Evolutionary conservation across 64 coral and sea anemone genomes (phyloP), one percentile per base, ranked within the genome.

Genomic region (Montipora cactus): DNA sequence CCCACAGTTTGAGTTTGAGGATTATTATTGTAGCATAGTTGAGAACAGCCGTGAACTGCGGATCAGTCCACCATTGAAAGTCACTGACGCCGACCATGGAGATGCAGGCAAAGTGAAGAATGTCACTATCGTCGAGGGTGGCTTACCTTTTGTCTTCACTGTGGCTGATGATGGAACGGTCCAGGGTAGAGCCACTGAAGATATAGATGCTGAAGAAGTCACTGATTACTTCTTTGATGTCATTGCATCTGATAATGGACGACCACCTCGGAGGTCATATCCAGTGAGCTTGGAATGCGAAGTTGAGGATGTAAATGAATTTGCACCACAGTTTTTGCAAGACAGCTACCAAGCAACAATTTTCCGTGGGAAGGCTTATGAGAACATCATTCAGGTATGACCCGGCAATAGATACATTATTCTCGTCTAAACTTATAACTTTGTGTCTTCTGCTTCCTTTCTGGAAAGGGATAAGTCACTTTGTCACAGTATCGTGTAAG

Each of bases 301-400:
- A 81, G 93, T 99, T 45, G 74, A 92, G 4, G 95, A 96, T 77
- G 89, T 89, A 8, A 99, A 99, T 81, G 95, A 96, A 58, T 96
- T 94, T 93, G 47, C 95, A 21, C 98, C 98, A 12, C 80, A 79
- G 6, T 99, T 99, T 89, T 14, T 61, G 4, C 92, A 90, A 46
- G 87, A 64, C 67, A 91, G n/a, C 8, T 96, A 96, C 21, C 73
- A 82, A 69, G 95, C 83, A 80, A 89, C 50, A n/a, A 84, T 99
- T 5, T 59, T 87, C 59, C 89, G 92, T 59, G 95, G 80, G 61
- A 96, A 15, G 37, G 76, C 80, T 49, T 91, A 87, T 44, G 21
- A 8, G 12, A 88, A 81, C 16, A 95, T 95, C 51, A 22, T 79
- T 2, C 94, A 95, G 94, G 94, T 95, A 95, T 20, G 20, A 50